Evolutionary conservation across 1,140 invertebrate genomes (phyloP).

Genomic region (Caenorhabditis briggsae): DNA sequence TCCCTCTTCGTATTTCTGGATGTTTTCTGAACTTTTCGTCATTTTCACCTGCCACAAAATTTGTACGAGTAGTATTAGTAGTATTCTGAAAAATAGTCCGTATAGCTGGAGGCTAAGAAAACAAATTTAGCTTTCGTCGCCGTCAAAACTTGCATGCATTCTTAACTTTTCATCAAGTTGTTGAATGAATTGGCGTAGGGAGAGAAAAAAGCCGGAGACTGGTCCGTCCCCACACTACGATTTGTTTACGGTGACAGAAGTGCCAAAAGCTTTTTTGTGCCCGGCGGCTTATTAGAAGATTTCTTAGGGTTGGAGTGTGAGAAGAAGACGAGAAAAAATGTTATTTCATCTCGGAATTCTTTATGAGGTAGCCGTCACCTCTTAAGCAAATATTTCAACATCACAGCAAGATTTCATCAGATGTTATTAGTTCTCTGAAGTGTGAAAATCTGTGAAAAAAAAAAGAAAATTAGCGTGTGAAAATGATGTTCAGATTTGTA

Average conservation of each 20-base stretch:
- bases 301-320: neutral
- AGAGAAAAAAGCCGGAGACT: neutral
- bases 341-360: neutral
- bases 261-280: constrained; percentile 18
- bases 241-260: constrained; percentile 8
- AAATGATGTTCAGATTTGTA: too few relatives aligned
- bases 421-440: too few relatives aligned
- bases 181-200: constrained; percentile 9
- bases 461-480: too few relatives aligned
- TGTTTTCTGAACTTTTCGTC: neutral
- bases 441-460: too few relatives aligned
- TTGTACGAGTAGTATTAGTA: neutral
- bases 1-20: neutral
- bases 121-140: constrained; percentile 31
- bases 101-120: neutral
- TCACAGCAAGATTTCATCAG: too few relatives aligned
- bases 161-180: constrained; percentile 44
- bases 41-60: constrained; percentile 12
- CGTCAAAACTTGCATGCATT: constrained; percentile 54
- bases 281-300: neutral
- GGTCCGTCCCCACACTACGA: constrained; percentile 10
- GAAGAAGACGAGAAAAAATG: neutral
- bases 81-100: neutral
- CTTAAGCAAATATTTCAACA: too few relatives aligned
- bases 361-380: neutral